A percentile compares a stretch with the other conserved stretches of the same genome.
These are phyloP conservation scores for Phengaris arion DNA, from an alignment of 2,888 invertebrate species.

Conservation along the genomic window DNA sequence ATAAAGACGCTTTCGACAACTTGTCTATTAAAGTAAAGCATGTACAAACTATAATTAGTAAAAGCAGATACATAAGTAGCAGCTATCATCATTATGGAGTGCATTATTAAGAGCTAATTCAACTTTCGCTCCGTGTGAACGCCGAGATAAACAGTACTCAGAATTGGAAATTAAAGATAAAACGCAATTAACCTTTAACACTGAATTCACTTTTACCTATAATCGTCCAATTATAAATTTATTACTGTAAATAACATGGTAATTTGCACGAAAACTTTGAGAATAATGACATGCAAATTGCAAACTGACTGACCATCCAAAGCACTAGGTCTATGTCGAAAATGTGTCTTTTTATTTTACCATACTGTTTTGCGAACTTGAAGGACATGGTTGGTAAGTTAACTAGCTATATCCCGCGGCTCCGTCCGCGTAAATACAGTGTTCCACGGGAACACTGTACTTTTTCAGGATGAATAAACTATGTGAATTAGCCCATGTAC, in stretches of 20 bases:
- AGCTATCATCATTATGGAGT: slow-evolving; percentile 11
- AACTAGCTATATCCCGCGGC: too few relatives aligned
- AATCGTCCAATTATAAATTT: not conserved
- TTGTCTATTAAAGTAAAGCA: not conserved
- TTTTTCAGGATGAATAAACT: too few relatives aligned
- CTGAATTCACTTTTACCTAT: slow-evolving; percentile 22
- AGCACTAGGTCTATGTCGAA: too few relatives aligned
- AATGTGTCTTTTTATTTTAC: too few relatives aligned
- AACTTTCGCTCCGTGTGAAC: slow-evolving; percentile 23
- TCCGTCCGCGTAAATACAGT: too few relatives aligned
- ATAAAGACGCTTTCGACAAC: not conserved
- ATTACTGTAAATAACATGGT: not conserved
- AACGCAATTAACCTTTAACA: slow-evolving; percentile 24
- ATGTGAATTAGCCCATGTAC: too few relatives aligned
- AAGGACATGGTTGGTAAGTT: too few relatives aligned
- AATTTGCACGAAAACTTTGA: not conserved
- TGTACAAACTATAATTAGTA: not conserved
- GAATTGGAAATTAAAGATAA: slow-evolving; percentile 20
- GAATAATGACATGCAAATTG: too few relatives aligned
- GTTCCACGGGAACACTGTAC: too few relatives aligned
- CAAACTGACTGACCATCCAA: too few relatives aligned
- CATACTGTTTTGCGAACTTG: too few relatives aligned
- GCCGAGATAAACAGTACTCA: slow-evolving; percentile 18
- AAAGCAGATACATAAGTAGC: slow-evolving; percentile 16
- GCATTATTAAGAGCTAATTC: slow-evolving; percentile 2